phyloP scores from a whole-genome alignment of 2,113 vertebrate species.

The Lampris megalopsis region DNA sequence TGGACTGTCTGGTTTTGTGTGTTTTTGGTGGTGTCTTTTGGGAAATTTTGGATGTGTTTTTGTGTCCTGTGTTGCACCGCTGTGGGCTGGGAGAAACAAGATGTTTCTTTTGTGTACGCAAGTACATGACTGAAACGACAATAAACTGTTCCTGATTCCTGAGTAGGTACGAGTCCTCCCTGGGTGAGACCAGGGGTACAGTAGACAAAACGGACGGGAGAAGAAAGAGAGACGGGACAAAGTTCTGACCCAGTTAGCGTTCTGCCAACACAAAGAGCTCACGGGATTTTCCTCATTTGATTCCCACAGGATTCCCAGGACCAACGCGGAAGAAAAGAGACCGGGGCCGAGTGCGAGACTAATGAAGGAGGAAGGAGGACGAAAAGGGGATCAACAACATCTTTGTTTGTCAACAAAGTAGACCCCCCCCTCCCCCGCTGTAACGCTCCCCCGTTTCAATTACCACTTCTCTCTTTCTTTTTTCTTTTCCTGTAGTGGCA shows the following conservation, averaged over 20 bases:
- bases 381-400: slow-evolving; percentile 30
- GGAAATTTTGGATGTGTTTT: no score
- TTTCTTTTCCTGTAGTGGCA: slow-evolving; percentile 35
- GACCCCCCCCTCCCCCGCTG: slow-evolving; percentile 34
- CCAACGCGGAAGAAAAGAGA: slow-evolving; percentile 40
- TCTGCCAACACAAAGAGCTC: slow-evolving; percentile 41
- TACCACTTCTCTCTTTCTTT: neutral
- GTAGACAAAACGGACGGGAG: neutral
- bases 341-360: slow-evolving; percentile 31
- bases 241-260: slow-evolving; percentile 56
- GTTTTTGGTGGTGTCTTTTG: no score
- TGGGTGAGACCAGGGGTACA: slow-evolving; percentile 8
- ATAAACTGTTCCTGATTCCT: no score
- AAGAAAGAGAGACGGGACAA: neutral
- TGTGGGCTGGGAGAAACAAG: no score
- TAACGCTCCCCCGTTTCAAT: neutral
- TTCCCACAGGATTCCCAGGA: slow-evolving; percentile 32
- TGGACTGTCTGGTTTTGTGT: no score
- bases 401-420: slow-evolving; percentile 61
- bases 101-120: no score
- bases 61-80: no score
- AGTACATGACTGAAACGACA: no score
- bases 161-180: neutral
- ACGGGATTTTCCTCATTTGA: slow-evolving; percentile 42
- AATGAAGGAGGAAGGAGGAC: slow-evolving; percentile 20